Evolutionary conservation across 1,140 invertebrate genomes (phyloP), one percentile per base, ranked within the genome.

Genomic region (Orussus abietinus): DNA sequence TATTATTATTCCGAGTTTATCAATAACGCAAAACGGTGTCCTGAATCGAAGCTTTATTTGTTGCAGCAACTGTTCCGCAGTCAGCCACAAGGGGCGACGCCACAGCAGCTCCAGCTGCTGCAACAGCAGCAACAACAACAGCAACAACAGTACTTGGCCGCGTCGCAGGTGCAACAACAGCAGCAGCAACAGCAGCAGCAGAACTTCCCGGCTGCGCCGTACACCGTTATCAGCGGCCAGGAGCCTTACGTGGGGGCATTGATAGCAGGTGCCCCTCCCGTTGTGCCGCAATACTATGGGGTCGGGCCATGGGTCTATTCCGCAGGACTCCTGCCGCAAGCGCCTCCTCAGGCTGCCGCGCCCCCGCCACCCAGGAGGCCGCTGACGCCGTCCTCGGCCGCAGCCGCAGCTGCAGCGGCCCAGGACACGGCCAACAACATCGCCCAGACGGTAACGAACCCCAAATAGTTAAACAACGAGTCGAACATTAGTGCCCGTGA

Each of bases 1-100:
- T n/a, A n/a, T n/a, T n/a, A n/a, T n/a, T n/a, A n/a, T n/a, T n/a
- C n/a, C n/a, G n/a, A n/a, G n/a, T n/a, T n/a, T n/a, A n/a, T n/a
- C n/a, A n/a, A n/a, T n/a, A n/a, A n/a, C n/a, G n/a, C n/a, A n/a
- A n/a, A n/a, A n/a, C n/a, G n/a, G n/a, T n/a, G n/a, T n/a, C n/a
- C n/a, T n/a, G n/a, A n/a, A n/a, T n/a, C n/a, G 41, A 35, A n/a
- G n/a, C 40, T 47, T 49, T 49, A 57, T 55, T 62, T 66, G 54
- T 83, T 84, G 3, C 77, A 90, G 85, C 86, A 91, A 86, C 70
- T 92, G 44, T 90, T 91, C 71, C 82, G 88, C 58, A 88, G 86
- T 60, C 88, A 90, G 60, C 85, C 86, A 61, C 73, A 76, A 43
- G 74, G 72, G 4, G 71, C 70, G 3, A 74, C 75, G 2, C 72